Evolutionary conservation across 2,888 invertebrate genomes (phyloP), one percentile per base, ranked within the genome.

Genomic region (Chloromyia formosa): DNA sequence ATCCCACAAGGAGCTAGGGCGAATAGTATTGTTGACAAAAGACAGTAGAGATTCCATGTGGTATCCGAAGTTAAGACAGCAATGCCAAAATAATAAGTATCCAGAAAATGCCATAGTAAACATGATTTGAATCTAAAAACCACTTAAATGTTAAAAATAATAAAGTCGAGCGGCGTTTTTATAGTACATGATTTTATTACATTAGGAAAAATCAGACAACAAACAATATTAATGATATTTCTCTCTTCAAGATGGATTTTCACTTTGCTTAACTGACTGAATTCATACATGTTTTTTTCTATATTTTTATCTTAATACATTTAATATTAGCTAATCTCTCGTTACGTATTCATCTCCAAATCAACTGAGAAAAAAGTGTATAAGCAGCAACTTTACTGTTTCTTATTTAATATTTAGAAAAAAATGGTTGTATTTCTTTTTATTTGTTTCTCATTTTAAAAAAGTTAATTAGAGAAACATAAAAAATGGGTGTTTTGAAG

Each of bases 121-220:
- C n/a, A n/a, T n/a, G n/a, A n/a, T n/a, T n/a, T n/a, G n/a, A n/a
- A n/a, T n/a, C n/a, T n/a, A n/a, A n/a, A n/a, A n/a, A n/a, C n/a
- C n/a, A n/a, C n/a, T n/a, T n/a, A n/a, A n/a, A n/a, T n/a, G n/a
- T n/a, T 35, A 35, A 66, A 66, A 66, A 66, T 66, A 71, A 71
- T 56, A 71, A 58, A 71, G 58, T 71, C 71, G 58, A 56, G 58
- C 40, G 27, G n/a, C 20, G 56, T 56, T 42, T n/a, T 58, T 58
- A 71, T 20, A 56, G 10, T 69, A 54, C 68, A 58, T 16, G 53
- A 69, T 40, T 71, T 71, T 71, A 71, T 71, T 71, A 58, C 42
- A 56, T 71, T 20, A 35, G 56, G 35, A 71, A 71, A 60, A 71
- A 45, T 49, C 66, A 66, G 49, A 64, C 62, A 64, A 64, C 62